phyloP scores from a whole-genome alignment of 1,140 invertebrate genomes.

The Papilio dardanus region DNA sequence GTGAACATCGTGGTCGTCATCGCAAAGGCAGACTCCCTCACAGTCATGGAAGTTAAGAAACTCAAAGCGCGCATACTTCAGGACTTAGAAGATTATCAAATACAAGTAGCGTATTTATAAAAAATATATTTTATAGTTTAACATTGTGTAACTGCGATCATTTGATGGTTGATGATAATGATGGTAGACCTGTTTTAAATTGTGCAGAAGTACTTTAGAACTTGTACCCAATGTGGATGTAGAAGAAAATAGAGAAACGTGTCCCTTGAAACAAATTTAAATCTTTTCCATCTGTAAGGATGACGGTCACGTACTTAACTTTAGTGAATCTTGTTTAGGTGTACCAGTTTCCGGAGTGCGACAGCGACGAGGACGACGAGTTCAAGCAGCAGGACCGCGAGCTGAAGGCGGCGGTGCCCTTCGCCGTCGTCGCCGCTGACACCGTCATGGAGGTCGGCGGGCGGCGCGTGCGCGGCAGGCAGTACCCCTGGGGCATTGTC shows the following conservation, averaged over 20 bases:
- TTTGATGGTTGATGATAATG: background rate
- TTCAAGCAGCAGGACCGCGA: slow-evolving; percentile 96
- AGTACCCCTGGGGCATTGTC: slow-evolving; percentile 99
- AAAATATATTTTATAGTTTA: background rate
- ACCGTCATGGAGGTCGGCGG: slow-evolving; percentile 96
- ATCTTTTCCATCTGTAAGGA: background rate
- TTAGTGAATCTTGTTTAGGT: slow-evolving; percentile 48
- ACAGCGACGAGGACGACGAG: slow-evolving; percentile 96
- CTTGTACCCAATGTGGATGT: too few species aligned
- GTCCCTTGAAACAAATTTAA: background rate
- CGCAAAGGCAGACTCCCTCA: slow-evolving; percentile 98
- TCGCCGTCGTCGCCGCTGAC: slow-evolving; percentile 98
- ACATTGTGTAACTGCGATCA: background rate
- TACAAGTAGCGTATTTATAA: slow-evolving; percentile 85
- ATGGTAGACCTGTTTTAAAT: too few species aligned
- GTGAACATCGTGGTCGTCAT: slow-evolving; percentile 99
- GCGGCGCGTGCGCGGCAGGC: slow-evolving; percentile 93
- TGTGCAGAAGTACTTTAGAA: background rate
- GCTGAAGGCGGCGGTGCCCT: slow-evolving; percentile 95
- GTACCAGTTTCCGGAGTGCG: slow-evolving; percentile 98
- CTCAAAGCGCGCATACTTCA: slow-evolving; percentile 93
- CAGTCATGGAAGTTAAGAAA: slow-evolving; percentile 92
- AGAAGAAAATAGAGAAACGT: background rate
- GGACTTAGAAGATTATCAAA: slow-evolving; percentile 91
- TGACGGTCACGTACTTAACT: background rate